phyloP scores from a whole-genome alignment of 2,888 invertebrate genomes.

The Orchesellides sinensis region DNA sequence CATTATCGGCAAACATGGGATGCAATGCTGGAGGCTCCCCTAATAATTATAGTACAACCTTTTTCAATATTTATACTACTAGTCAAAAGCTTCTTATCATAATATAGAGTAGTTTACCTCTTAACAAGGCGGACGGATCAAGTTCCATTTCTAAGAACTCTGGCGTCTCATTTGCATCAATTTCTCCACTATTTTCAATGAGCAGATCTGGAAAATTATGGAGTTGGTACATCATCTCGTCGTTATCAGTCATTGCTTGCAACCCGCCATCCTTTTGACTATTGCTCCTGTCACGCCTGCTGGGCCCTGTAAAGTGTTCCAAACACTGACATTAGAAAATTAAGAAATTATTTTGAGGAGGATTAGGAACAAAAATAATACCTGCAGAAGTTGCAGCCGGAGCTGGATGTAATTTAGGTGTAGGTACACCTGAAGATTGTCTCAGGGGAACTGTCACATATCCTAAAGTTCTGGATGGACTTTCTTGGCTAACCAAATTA shows the following conservation, averaged over 20 bases:
- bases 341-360: no score
- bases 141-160: slow-evolving; percentile 50
- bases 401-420: not conserved
- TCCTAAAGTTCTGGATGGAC: slow-evolving; percentile 47
- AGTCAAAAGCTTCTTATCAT: not conserved
- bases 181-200: slow-evolving; percentile 30
- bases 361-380: no score
- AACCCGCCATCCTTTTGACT: slow-evolving; percentile 18
- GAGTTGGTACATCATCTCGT: slow-evolving; percentile 49
- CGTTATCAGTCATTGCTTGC: slow-evolving; percentile 15
- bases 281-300: not conserved
- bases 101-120: slow-evolving; percentile 19
- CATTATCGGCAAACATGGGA: slow-evolving; percentile 37
- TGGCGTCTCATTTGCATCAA: slow-evolving; percentile 37
- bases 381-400: not conserved
- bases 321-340: no score
- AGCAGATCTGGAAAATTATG: slow-evolving; percentile 53
- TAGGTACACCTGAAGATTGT: slow-evolving; percentile 14
- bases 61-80: not conserved
- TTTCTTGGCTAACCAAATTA: slow-evolving; percentile 51
- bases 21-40: slow-evolving; percentile 51
- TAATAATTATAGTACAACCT: not conserved
- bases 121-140: slow-evolving; percentile 32
- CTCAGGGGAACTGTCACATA: slow-evolving; percentile 48
- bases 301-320: not conserved